Evolutionary conservation across 23 tunicate genomes (phyloP).

Genomic region (Phallusia fumigata): DNA sequence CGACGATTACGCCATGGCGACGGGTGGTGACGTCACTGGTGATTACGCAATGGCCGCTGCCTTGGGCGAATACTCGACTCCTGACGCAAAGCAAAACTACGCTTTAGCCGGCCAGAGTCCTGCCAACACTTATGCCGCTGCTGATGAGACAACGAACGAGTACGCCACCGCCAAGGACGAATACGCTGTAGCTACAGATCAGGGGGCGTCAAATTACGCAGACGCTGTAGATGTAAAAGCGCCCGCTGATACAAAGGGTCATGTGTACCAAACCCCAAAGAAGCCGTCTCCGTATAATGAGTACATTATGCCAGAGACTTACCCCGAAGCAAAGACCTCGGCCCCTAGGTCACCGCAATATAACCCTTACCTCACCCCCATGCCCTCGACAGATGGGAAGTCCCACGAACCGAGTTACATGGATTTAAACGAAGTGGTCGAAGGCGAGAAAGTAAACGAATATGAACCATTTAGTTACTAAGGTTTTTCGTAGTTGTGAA

Average conservation of each 20-base stretch:
- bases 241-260: not conserved
- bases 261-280: not conserved
- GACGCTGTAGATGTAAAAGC: not conserved
- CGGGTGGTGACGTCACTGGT: not conserved
- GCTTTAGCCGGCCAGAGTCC: not conserved
- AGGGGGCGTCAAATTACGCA: not conserved
- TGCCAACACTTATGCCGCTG: not conserved
- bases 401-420: not conserved
- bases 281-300: not conserved
- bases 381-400: not conserved
- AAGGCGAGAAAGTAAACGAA: not conserved
- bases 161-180: not conserved
- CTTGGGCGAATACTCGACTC: too few species aligned
- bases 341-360: not conserved
- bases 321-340: not conserved
- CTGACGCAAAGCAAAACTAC: not conserved
- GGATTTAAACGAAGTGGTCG: not conserved
- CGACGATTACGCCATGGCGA: constrained; percentile 1
- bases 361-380: constrained; percentile 1
- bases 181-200: constrained; percentile 5
- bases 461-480: not conserved
- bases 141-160: not conserved
- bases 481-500: not conserved
- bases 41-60: constrained; percentile 8
- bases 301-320: not conserved